Base-by-base conservation (phyloP, 2,797 vertebrate genomes). In the Cryptoprocta ferox region DNA sequence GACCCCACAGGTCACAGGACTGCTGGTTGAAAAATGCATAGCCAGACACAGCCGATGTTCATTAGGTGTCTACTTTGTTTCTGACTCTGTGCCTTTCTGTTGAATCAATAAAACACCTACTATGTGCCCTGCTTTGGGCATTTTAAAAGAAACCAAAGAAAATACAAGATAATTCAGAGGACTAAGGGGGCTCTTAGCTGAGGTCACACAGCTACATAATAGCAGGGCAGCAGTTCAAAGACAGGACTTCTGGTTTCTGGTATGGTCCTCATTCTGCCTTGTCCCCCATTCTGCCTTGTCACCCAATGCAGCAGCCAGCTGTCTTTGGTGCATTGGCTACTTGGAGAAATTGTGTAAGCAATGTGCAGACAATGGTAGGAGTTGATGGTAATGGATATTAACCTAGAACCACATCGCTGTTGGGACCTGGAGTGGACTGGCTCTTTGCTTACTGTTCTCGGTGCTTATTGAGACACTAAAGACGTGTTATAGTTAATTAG, bases 91-190 rank as follows among this genome's bases (percentile, higher is more conserved):
- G 37, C 35, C 48, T 63, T 61, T 87, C 26, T 70, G 6, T 95
- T 73, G 61, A 50, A 53, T 88, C 56, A 50, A 19, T 21, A 28
- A 8, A 68, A 18, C 66, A 75, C 6, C 35, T 83, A 39, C n/a
- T 18, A 28, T 19, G 26, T 59, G 37, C 6, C 28, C 42, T 76
- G 45, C 11, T 94, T 76, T n/a, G 32, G 37, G 14, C 10, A 78
- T 80, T 94, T 87, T 56, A 61, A 91, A 82, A 82, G 28, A 93
- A 80, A 66, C 19, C 4, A n/a, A 84, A 80, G 78, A 75, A 70
- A 65, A 88, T 63, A 73, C 50, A 68, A 59, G 65, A 35, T 48
- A 21, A 75, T 45, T 30, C 45, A 39, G 26, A 42, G 26, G 14
- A 30, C 71, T 16, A 18, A 45, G 39, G 30, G 28, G 7, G 26